Evolutionary conservation across 2,113 vertebrate genomes (phyloP), one percentile per base, ranked within the genome.

Genomic region (Aldabrachelys gigantea): DNA sequence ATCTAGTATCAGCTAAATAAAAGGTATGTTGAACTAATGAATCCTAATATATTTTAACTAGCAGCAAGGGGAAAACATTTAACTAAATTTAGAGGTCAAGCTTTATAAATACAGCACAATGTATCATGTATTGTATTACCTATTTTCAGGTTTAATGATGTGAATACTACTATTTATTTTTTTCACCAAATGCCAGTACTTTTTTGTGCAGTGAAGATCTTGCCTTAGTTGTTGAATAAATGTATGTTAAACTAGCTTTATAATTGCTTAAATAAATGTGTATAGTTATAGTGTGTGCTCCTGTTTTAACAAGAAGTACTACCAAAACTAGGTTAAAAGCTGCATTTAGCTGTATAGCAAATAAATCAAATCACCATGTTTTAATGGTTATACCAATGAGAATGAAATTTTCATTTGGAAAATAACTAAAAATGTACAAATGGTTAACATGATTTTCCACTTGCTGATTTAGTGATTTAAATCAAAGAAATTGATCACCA

Each of bases 221-320:
- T 93, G 1, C 25, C 78, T 85, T 53, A 31, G 91, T 38, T 76
- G 24, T 88, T 88, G 82, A 69, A 72, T 11, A 78, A 16, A 69
- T 0, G 0, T 2, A 12, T 38, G 80, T n/a, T 75, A 75, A 62
- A 81, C 50, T 69, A n/a, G 35, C 35, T 52, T 50, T 11, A n/a
- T 1, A 57, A 3, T 1, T 38, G 21, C 10, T 84, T 2, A 72
- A 88, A 38, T 80, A 57, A 88, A 82, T 79, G 41, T 1, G 4
- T 4, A 94, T 44, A 76, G 21, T 27, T 41, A 72, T 31, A 19
- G 17, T n/a, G 38, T 38, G 22, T 11, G 12, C 72, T 76, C 38
- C 72, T 44, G 21, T 6, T 76, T 29, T 44, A 76, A 12, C 69
- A 65, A 57, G 84, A 85, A 16, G 0, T 1, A 2, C 31, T 90